Evolutionary conservation across 2,113 vertebrate species (phyloP).

Genomic region (Ceratotherium simum): DNA sequence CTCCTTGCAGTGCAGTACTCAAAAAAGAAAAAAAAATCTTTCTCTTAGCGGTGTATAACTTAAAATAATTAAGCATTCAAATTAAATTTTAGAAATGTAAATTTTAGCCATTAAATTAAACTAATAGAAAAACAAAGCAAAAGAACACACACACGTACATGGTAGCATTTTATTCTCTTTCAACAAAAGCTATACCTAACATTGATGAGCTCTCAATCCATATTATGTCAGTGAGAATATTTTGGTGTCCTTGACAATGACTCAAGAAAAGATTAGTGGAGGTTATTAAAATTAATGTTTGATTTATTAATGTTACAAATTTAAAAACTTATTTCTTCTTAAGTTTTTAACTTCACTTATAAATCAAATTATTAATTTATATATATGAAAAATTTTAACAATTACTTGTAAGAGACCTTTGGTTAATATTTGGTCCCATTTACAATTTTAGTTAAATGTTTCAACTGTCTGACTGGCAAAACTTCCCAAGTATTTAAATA

Average conservation of each 20-base stretch:
- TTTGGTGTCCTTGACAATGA: neutral
- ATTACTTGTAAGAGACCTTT: neutral
- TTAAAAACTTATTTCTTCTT: neutral
- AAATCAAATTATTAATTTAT: neutral
- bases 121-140: neutral
- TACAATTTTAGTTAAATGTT: neutral
- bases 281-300: constrained; percentile 7
- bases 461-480: neutral
- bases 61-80: constrained; percentile 26
- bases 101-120: neutral
- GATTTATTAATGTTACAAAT: neutral
- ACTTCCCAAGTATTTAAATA: neutral
- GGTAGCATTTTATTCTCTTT: neutral
- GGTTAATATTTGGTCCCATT: neutral
- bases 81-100: neutral
- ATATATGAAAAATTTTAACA: neutral
- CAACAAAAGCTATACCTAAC: neutral
- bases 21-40: neutral
- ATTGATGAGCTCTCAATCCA: neutral
- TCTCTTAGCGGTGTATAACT: neutral
- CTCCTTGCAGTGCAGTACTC: neutral
- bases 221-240: neutral
- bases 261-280: neutral
- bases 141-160: neutral
- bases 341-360: neutral